These are phyloP conservation scores for Aphelinus certus DNA, from an alignment of 1,140 invertebrate species.

Conservation along the genomic window DNA sequence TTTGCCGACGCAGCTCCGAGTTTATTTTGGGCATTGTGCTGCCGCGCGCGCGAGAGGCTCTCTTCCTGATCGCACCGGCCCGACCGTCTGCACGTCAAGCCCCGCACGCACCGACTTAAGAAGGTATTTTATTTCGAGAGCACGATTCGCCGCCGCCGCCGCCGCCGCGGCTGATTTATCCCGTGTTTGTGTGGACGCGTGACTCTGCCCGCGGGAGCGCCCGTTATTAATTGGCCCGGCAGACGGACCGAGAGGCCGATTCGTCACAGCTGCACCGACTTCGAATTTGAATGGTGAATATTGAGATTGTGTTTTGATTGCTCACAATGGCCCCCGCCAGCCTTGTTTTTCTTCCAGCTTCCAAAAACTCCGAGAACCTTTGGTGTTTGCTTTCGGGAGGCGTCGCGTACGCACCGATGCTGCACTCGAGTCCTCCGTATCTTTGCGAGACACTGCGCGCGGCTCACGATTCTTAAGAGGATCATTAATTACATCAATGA, in stretches of 20 bases:
- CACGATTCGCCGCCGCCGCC: constrained; percentile 10
- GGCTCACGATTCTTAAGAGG: no score
- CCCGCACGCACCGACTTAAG: constrained; percentile 4
- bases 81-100: no score
- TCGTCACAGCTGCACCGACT: constrained; percentile 6
- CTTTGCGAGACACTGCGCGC: no score
- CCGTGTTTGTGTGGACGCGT: constrained; percentile 15
- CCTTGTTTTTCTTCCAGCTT: no score
- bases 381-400: no score
- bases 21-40: constrained; percentile 29
- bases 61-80: not conserved
- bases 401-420: no score
- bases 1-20: constrained; percentile 8
- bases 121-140: constrained; percentile 30
- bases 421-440: no score
- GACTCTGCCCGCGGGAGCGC: constrained; percentile 13
- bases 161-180: constrained; percentile 22
- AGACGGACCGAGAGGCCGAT: constrained; percentile 14
- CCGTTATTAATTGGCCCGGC: constrained; percentile 26
- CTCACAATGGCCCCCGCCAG: no score
- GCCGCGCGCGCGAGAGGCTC: not conserved
- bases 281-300: not conserved
- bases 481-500: no score
- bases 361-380: no score
- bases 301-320: constrained; percentile 27